phyloP scores from a whole-genome alignment of 2,797 vertebrate genomes.

The Danionella dracula region DNA sequence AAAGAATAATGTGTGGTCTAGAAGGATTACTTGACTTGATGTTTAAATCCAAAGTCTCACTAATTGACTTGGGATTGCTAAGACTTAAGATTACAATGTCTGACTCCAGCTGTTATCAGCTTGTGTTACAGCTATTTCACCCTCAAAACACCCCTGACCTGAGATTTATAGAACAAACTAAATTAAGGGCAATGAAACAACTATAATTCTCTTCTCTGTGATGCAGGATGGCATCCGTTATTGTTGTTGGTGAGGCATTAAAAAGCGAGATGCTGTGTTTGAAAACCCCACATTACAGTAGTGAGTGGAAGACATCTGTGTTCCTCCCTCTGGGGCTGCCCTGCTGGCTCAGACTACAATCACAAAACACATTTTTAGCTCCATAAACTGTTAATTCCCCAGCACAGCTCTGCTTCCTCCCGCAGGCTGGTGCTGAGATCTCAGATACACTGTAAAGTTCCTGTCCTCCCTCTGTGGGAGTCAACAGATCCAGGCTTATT shows the following conservation, averaged over 20 bases:
- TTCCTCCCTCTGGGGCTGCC: slow-evolving; percentile 6
- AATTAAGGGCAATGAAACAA: too few species aligned
- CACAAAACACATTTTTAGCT: slow-evolving; percentile 27
- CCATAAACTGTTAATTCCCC: slow-evolving; percentile 30
- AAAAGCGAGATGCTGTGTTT: background rate
- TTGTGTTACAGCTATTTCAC: too few species aligned
- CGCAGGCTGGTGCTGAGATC: background rate
- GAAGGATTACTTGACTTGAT: too few species aligned
- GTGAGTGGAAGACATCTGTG: slow-evolving; percentile 6
- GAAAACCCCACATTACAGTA: slow-evolving; percentile 3
- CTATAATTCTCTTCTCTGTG: too few species aligned
- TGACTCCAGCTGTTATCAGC: too few species aligned
- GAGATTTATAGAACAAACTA: too few species aligned
- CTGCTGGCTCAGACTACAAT: slow-evolving; percentile 4
- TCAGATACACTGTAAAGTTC: slow-evolving; percentile 20
- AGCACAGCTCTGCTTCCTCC: slow-evolving; percentile 22
- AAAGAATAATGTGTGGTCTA: background rate
- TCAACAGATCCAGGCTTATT: background rate
- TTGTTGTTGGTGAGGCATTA: background rate
- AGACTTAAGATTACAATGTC: too few species aligned
- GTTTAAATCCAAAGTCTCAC: too few species aligned
- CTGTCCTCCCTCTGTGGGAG: slow-evolving; percentile 15
- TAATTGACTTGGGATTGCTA: too few species aligned
- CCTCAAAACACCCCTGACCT: too few species aligned
- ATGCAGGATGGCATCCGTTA: background rate